These are phyloP conservation scores for Prorops nasuta DNA, from an alignment of 1,140 invertebrate genomes.

Conservation along the genomic window DNA sequence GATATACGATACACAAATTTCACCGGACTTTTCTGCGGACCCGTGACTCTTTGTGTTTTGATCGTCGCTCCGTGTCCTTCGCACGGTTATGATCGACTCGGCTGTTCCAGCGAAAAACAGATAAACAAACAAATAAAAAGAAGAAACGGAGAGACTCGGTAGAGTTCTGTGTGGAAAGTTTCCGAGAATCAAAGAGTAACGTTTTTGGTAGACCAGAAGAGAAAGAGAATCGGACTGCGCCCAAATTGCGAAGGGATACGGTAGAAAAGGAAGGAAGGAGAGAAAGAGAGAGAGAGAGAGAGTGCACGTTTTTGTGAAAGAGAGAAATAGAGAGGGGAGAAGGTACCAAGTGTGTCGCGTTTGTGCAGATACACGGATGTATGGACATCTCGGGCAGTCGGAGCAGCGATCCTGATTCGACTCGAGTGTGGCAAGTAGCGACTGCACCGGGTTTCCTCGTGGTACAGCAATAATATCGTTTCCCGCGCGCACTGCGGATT, in stretches of 20 bases:
- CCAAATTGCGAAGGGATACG: not conserved
- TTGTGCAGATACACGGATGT: too few relatives aligned
- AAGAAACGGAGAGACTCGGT: too few relatives aligned
- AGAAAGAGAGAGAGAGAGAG: conserved; percentile 1
- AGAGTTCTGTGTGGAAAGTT: too few relatives aligned
- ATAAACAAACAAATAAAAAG: too few relatives aligned
- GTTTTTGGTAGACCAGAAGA: too few relatives aligned
- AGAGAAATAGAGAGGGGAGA: not conserved
- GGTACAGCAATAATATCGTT: conserved; percentile 36
- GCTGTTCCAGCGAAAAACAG: too few relatives aligned
- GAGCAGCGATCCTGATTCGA: not conserved
- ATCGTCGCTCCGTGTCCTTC: too few relatives aligned
- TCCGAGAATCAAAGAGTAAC: too few relatives aligned
- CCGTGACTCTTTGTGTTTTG: too few relatives aligned
- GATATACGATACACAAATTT: too few relatives aligned
- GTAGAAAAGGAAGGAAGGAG: not conserved
- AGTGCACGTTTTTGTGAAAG: not conserved
- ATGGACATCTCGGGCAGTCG: not conserved
- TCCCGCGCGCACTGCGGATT: conserved; percentile 35
- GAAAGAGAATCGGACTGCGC: not conserved
- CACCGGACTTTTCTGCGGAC: too few relatives aligned
- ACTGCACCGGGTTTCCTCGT: conserved; percentile 20
- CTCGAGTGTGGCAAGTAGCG: not conserved
- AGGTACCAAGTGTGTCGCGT: not conserved
- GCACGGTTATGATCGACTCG: too few relatives aligned